A percentile compares a stretch with the other conserved stretches of the same genome.
Conservation (phyloP, 2,888 invertebrate species). For the Leptothorax acervorum region DNA sequence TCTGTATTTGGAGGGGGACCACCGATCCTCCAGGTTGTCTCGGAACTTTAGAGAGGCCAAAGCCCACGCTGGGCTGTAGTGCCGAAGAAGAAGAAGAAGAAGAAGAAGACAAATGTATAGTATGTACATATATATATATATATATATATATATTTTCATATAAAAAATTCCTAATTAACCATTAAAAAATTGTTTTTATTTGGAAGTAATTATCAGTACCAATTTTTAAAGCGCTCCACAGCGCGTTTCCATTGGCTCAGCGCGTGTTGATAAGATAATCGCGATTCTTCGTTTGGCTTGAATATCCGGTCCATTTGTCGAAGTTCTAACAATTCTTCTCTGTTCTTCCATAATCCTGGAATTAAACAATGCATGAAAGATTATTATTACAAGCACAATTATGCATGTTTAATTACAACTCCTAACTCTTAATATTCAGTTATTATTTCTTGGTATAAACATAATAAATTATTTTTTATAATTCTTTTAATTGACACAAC, state of each 20-base stretch:
- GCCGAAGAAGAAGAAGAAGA: no score
- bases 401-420: not conserved
- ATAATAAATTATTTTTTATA: not conserved
- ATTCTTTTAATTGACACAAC: not conserved
- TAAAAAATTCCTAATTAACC: not conserved
- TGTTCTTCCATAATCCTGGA: slow-evolving; percentile 91
- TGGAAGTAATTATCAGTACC: slow-evolving; percentile 85
- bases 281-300: slow-evolving; percentile 84
- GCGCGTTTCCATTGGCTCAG: slow-evolving; percentile 87
- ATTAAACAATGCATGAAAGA: slow-evolving; percentile 24
- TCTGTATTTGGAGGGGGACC: no score
- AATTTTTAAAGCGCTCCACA: slow-evolving; percentile 87
- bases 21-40: no score
- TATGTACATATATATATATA: not conserved
- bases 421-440: not conserved
- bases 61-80: no score
- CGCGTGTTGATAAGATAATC: slow-evolving; percentile 79
- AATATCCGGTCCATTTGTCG: slow-evolving; percentile 89
- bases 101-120: no score
- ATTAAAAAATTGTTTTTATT: not conserved
- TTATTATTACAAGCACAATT: slow-evolving; percentile 4
- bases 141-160: no score
- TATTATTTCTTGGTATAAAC: not conserved
- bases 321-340: slow-evolving; percentile 89
- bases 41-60: no score